Percentiles rank a stretch among this genome's conserved stretches.
These are phyloP conservation scores for Ligdia adustata DNA, from an alignment of 2,888 invertebrate genomes.

Conservation along the genomic window DNA sequence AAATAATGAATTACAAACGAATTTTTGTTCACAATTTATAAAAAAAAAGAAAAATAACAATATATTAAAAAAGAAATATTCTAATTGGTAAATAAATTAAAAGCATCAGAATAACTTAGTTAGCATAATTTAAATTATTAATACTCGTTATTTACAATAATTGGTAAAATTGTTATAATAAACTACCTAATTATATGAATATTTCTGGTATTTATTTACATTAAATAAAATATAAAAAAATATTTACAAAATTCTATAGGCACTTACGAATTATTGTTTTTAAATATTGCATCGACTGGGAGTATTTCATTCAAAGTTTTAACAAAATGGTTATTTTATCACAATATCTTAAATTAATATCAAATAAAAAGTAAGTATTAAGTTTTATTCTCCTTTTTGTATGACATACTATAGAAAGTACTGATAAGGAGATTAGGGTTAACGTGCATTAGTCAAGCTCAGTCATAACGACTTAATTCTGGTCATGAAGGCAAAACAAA, in stretches of 20 bases:
- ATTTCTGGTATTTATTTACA: conserved; percentile 26
- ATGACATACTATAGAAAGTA: too few relatives aligned
- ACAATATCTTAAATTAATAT: conserved; percentile 25
- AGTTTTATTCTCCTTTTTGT: too few relatives aligned
- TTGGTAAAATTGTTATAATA: conserved; percentile 47
- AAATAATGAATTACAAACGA: conserved; percentile 60
- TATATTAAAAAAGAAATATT: conserved; percentile 35
- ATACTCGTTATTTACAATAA: conserved; percentile 53
- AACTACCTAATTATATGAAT: conserved; percentile 25
- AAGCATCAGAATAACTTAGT: conserved; percentile 52
- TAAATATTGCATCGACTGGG: conserved; percentile 50
- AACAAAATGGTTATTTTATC: conserved; percentile 37
- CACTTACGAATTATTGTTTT: conserved; percentile 54
- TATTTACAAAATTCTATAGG: conserved; percentile 56
- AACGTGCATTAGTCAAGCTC: background rate
- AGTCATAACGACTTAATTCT: background rate
- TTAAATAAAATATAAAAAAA: conserved; percentile 27
- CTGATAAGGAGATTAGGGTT: too few relatives aligned
- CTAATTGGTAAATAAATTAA: conserved; percentile 57
- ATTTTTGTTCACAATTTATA: conserved; percentile 33
- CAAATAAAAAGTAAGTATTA: too few relatives aligned
- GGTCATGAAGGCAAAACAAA: background rate
- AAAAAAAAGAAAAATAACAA: conserved; percentile 32
- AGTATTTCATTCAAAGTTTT: conserved; percentile 39
- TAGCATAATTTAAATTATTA: conserved; percentile 51